A percentile compares a stretch with the other conserved stretches of the same genome.
Conservation (phyloP, 2,797 vertebrate species). For the Ptychadena robeensis region DNA sequence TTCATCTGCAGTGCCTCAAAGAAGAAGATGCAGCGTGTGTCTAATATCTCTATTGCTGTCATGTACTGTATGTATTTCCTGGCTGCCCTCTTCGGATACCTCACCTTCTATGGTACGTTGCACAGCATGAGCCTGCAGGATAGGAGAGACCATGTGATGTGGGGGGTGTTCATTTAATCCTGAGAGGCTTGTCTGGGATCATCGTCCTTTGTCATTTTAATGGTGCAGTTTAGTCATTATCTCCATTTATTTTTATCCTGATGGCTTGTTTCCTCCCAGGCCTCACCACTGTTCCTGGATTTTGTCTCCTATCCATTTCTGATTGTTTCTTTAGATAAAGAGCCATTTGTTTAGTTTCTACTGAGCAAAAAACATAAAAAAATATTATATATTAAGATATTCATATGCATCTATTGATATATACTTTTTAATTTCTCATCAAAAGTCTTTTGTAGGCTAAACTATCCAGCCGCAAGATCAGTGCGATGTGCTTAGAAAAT, state of each 20-base stretch:
- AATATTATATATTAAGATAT: too few species aligned
- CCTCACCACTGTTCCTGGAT: too few species aligned
- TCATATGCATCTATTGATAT: too few species aligned
- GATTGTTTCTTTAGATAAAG: too few species aligned
- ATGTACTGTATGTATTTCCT: slow-evolving; percentile 99
- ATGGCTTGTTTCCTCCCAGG: too few species aligned
- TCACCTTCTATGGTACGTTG: slow-evolving; percentile 93
- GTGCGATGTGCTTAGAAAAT: too few species aligned
- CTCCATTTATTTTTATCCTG: not conserved
- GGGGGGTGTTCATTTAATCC: not conserved
- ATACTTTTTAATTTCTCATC: too few species aligned
- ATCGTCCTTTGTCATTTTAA: not conserved
- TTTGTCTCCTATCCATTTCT: too few species aligned
- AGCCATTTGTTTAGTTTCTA: too few species aligned
- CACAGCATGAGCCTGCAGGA: not conserved
- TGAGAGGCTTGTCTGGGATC: not conserved
- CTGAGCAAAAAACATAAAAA: too few species aligned
- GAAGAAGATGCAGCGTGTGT: slow-evolving; percentile 93
- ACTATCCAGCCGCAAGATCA: too few species aligned
- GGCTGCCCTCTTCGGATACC: slow-evolving; percentile 96
- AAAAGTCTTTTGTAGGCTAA: too few species aligned
- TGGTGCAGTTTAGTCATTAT: not conserved
- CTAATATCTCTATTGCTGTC: slow-evolving; percentile 92
- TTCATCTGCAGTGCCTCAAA: slow-evolving; percentile 72
- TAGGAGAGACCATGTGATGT: slow-evolving; percentile 12